Percentiles rank a stretch among this genome's conserved stretches.
Evolutionary conservation across 2,797 vertebrate genomes (phyloP).

Genomic region (Amazona ochrocephala): DNA sequence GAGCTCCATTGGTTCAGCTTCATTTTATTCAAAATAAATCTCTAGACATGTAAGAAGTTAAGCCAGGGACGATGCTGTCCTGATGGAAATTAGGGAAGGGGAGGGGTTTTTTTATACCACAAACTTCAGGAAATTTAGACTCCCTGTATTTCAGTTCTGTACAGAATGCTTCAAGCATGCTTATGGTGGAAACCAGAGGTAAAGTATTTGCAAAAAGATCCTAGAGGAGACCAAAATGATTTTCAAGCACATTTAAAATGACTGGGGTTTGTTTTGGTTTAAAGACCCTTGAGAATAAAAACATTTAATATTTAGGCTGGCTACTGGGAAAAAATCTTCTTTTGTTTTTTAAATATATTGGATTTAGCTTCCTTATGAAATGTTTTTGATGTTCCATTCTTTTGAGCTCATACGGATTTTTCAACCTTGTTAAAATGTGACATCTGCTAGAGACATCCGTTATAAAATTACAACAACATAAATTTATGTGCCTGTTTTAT

Average conservation of each 20-base stretch:
- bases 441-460: conserved; percentile 31
- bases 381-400: not conserved
- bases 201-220: not conserved
- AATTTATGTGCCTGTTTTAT: not conserved
- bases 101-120: not conserved
- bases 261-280: not conserved
- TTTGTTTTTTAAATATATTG: conserved; percentile 17
- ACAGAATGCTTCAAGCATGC: not conserved
- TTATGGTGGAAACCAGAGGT: not conserved
- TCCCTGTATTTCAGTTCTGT: not conserved
- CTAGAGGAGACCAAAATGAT: not conserved
- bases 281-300: not conserved
- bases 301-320: not conserved
- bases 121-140: not conserved
- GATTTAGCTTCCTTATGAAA: conserved; percentile 33
- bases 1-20: not conserved
- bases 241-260: not conserved
- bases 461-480: conserved; percentile 22
- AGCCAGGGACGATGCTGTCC: not conserved
- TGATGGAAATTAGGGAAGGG: not conserved
- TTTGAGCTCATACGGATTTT: conserved; percentile 21
- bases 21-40: not conserved
- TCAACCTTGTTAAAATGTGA: conserved; percentile 7
- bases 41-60: not conserved
- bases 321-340: not conserved